These are phyloP conservation scores for Tetramorium simillimum DNA, from an alignment of 1,140 invertebrate species.

Conservation along the genomic window DNA sequence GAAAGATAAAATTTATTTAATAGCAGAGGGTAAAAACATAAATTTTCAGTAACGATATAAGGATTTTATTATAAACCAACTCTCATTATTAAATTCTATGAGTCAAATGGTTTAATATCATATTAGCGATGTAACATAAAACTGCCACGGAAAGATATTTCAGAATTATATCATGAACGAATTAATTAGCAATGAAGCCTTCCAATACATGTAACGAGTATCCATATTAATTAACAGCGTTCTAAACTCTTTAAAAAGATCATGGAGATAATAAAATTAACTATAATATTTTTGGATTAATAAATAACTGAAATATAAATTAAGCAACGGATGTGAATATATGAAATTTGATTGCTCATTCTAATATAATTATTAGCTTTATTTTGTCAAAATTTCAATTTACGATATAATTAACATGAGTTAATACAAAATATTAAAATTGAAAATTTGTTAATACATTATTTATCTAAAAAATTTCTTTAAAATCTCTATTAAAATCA, in stretches of 20 bases:
- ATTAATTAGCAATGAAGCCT: neutral
- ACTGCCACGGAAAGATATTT: neutral
- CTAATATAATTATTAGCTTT: neutral
- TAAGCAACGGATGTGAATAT: neutral
- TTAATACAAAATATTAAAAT: neutral
- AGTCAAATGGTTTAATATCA: neutral
- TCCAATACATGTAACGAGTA: neutral
- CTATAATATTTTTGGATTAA: neutral
- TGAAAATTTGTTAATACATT: neutral
- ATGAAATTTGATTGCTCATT: neutral
- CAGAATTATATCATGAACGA: neutral
- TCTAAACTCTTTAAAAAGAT: neutral
- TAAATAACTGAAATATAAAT: neutral
- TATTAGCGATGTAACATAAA: neutral
- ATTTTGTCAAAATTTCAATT: neutral
- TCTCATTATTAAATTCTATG: neutral
- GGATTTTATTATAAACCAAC: neutral
- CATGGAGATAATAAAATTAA: neutral
- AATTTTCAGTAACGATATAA: neutral
- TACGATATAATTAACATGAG: neutral
- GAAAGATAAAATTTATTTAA: neutral
- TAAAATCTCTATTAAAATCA: neutral
- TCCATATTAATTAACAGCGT: conserved; percentile 7
- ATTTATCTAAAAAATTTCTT: neutral
- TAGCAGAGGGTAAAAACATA: neutral